Conservation (phyloP, 2,888 invertebrate species). For the Xestia c-nigrum region DNA sequence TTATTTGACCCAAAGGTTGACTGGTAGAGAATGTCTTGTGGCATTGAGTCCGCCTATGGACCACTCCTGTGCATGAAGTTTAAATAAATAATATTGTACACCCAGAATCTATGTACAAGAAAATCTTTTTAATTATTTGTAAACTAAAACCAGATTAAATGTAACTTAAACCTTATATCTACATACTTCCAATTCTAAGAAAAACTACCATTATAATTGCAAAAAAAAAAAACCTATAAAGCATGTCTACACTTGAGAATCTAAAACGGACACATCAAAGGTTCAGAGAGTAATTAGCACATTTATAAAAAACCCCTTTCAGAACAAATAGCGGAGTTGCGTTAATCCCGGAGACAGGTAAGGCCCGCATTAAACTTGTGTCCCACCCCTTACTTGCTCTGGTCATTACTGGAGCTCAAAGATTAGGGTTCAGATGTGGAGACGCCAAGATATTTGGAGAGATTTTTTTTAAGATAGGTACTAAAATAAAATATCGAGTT, state of each 20-base stretch:
- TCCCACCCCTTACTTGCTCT: constrained; percentile 78
- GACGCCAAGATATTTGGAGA: not conserved
- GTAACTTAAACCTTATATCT: not conserved
- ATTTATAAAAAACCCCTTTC: constrained; percentile 76
- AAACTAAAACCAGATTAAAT: not conserved
- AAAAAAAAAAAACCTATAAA: constrained; percentile 14
- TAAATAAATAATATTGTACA: too few relatives aligned
- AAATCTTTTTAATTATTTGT: too few relatives aligned
- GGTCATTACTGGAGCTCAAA: constrained; percentile 74
- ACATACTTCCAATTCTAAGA: not conserved
- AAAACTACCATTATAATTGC: not conserved
- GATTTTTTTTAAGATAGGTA: not conserved
- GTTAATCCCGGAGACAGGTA: constrained; percentile 80
- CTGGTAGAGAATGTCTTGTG: too few relatives aligned
- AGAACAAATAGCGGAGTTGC: constrained; percentile 79
- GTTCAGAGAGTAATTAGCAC: constrained; percentile 80
- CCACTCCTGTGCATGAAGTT: too few relatives aligned
- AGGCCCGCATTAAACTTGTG: constrained; percentile 86
- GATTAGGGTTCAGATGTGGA: constrained; percentile 13
- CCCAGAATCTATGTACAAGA: too few relatives aligned
- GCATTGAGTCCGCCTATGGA: too few relatives aligned
- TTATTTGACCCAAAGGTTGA: too few relatives aligned
- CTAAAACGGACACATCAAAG: constrained; percentile 61
- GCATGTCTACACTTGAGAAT: constrained; percentile 15
- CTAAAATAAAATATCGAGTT: too few relatives aligned